Evolutionary conservation across 1,140 invertebrate species (phyloP).

Genomic region (Calycopis cecrops): DNA sequence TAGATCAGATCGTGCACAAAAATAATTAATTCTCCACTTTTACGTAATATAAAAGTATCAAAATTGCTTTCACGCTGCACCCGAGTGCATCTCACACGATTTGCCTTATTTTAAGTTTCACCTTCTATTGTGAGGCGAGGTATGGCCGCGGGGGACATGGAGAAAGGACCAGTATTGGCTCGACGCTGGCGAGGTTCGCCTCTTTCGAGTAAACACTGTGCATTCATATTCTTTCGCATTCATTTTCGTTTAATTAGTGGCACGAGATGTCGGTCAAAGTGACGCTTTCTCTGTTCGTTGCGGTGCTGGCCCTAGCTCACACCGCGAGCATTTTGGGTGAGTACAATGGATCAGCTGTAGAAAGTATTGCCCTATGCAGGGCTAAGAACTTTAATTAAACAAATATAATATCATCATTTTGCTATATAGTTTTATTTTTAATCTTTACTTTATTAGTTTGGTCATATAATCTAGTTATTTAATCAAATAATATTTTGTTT

Average conservation of each 20-base stretch:
- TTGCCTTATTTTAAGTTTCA: slow-evolving; percentile 72
- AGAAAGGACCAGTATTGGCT: slow-evolving; percentile 58
- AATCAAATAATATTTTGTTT: too few relatives aligned
- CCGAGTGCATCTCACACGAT: slow-evolving; percentile 62
- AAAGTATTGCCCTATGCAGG: too few relatives aligned
- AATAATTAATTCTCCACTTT: background rate
- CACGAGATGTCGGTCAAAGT: slow-evolving; percentile 54
- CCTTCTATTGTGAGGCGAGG: slow-evolving; percentile 69
- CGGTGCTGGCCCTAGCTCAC: slow-evolving; percentile 36
- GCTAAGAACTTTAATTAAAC: too few relatives aligned
- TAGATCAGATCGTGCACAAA: too few relatives aligned
- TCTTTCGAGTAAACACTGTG: slow-evolving; percentile 36
- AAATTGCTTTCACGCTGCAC: slow-evolving; percentile 59
- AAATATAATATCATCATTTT: too few relatives aligned
- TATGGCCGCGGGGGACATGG: slow-evolving; percentile 59
- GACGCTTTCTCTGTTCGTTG: slow-evolving; percentile 44
- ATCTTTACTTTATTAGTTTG: too few relatives aligned
- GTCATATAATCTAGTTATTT: too few relatives aligned
- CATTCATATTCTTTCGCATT: slow-evolving; percentile 27
- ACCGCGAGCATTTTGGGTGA: slow-evolving; percentile 58
- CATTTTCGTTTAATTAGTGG: slow-evolving; percentile 18
- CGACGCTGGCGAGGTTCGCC: slow-evolving; percentile 49
- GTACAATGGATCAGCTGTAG: slow-evolving; percentile 21
- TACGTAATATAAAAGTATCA: slow-evolving; percentile 4
- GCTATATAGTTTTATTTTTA: too few relatives aligned